Conservation (phyloP, 2,888 invertebrate genomes). For the Vannuccia rotundouncinata region DNA sequence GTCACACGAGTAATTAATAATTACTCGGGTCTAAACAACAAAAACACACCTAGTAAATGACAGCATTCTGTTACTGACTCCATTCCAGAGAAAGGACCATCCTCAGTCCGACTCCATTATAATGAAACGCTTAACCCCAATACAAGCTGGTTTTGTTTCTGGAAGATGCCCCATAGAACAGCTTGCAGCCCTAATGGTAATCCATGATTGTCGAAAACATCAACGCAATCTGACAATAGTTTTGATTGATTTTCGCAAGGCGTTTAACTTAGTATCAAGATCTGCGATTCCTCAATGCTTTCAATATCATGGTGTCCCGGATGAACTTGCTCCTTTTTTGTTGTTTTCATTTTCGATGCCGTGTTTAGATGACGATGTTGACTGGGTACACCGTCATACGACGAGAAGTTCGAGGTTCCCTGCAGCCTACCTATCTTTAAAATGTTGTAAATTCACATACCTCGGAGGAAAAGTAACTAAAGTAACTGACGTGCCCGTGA, state of each 20-base stretch:
- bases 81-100: conserved; percentile 7
- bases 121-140: background rate
- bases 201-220: conserved; percentile 30
- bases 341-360: no score
- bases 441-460: no score
- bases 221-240: conserved; percentile 23
- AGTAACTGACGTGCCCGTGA: conserved; percentile 11
- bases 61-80: conserved; percentile 17
- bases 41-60: conserved; percentile 20
- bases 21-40: background rate
- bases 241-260: conserved; percentile 33
- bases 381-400: no score
- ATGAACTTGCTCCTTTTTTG: no score
- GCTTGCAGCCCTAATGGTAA: conserved; percentile 22
- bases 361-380: no score
- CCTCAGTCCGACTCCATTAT: conserved; percentile 4
- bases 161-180: conserved; percentile 33
- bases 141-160: conserved; percentile 30
- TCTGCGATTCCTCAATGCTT: conserved; percentile 31
- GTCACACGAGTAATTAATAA: conserved; percentile 16
- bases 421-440: no score
- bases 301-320: no score
- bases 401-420: no score
- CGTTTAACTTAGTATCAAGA: conserved; percentile 33
- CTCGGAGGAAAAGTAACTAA: no score